phyloP scores from a whole-genome alignment of 2,888 invertebrate species.

The Carcina quercana region DNA sequence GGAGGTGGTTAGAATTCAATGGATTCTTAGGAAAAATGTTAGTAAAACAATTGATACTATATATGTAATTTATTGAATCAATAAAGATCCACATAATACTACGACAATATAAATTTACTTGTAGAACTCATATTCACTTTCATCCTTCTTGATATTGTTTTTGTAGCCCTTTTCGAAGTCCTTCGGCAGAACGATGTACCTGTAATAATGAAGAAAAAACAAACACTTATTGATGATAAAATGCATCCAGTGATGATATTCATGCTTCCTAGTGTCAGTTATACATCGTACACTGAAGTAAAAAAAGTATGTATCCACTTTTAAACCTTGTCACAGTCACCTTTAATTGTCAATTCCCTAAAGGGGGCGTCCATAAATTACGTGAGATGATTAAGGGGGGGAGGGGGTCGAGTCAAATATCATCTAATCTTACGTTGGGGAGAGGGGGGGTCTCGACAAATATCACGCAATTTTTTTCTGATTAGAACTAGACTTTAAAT shows the following conservation, averaged over 20 bases:
- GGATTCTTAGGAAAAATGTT: no score
- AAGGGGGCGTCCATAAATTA: no score
- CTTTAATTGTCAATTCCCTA: no score
- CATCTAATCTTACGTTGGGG: no score
- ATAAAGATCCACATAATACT: slow-evolving; percentile 22
- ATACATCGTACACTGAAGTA: neutral
- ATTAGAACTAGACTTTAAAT: no score
- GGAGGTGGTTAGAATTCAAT: no score
- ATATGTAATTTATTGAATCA: slow-evolving; percentile 19
- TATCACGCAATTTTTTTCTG: no score
- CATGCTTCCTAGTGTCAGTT: neutral
- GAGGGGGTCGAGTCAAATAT: no score
- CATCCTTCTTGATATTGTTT: slow-evolving; percentile 99
- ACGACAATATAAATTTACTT: slow-evolving; percentile 78
- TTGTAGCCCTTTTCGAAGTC: slow-evolving; percentile 99
- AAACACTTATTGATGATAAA: neutral
- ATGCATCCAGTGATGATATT: neutral
- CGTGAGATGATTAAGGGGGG: no score
- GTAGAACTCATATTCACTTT: slow-evolving; percentile 99
- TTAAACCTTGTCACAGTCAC: no score
- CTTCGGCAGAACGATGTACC: slow-evolving; percentile 97
- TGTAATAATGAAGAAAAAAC: slow-evolving; percentile 35
- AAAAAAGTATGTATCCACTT: no score
- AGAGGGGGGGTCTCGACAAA: no score
- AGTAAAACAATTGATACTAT: slow-evolving; percentile 6